A percentile compares a stretch with the other conserved stretches of the same genome.
Conservation (phyloP, 1,140 invertebrate genomes). For the Drosophila pandora region DNA sequence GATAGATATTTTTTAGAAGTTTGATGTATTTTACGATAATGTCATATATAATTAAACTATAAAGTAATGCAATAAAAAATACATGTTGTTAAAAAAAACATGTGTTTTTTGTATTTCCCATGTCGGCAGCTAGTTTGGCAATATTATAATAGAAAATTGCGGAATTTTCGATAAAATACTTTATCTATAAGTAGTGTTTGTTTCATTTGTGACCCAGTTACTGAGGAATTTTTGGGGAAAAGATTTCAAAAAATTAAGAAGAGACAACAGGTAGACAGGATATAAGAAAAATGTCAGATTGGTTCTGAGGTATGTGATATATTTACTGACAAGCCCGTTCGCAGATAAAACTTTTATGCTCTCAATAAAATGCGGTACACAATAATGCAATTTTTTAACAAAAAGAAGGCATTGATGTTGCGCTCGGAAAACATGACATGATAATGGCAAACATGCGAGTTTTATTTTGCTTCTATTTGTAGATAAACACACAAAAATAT, state of each 20-base stretch:
- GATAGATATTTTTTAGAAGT: too few relatives aligned
- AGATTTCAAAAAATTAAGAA: neutral
- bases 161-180: too few relatives aligned
- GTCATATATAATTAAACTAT: too few relatives aligned
- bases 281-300: neutral
- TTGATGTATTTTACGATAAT: too few relatives aligned
- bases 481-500: constrained; percentile 3
- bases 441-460: constrained; percentile 23
- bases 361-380: constrained; percentile 14
- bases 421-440: constrained; percentile 31
- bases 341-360: constrained; percentile 1
- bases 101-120: too few relatives aligned
- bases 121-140: neutral
- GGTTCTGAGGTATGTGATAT: neutral
- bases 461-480: neutral
- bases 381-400: constrained; percentile 20
- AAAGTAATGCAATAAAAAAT: too few relatives aligned
- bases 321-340: neutral
- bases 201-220: neutral
- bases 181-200: neutral
- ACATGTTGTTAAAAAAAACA: too few relatives aligned
- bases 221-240: neutral
- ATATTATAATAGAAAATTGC: neutral
- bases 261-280: neutral
- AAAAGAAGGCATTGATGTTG: constrained; percentile 15